Percentiles rank a stretch among this genome's conserved stretches.
Evolutionary conservation across 2,888 invertebrate genomes (phyloP).

Genomic region (Ormyrus labotus): DNA sequence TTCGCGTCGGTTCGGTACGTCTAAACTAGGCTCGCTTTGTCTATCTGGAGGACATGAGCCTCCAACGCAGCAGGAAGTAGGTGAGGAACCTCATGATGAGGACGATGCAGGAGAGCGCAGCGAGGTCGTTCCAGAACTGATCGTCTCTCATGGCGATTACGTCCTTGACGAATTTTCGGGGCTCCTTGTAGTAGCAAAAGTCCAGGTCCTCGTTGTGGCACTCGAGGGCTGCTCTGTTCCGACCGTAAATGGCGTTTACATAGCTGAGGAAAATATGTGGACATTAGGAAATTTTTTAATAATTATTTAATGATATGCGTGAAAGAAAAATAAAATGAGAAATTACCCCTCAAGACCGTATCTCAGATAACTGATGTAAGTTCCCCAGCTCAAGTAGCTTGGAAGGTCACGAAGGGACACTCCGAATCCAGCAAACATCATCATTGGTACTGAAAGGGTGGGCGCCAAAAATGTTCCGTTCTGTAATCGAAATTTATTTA

Average conservation of each 20-base stretch:
- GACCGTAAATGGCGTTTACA: constrained; percentile 90
- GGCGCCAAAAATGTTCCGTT: constrained; percentile 97
- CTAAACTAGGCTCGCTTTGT: too few relatives aligned
- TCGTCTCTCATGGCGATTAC: constrained; percentile 86
- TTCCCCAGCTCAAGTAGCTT: constrained; percentile 91
- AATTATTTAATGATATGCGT: background rate
- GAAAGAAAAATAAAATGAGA: background rate
- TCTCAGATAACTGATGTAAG: constrained; percentile 92
- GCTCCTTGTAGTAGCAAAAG: constrained; percentile 91
- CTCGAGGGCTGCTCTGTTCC: constrained; percentile 84
- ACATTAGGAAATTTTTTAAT: background rate
- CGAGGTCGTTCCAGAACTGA: constrained; percentile 89
- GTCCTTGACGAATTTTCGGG: constrained; percentile 87
- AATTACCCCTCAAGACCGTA: constrained; percentile 90
- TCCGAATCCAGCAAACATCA: constrained; percentile 98
- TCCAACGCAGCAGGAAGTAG: constrained; percentile 87
- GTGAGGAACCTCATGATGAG: constrained; percentile 82
- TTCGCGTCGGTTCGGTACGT: too few relatives aligned
- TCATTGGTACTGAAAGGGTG: constrained; percentile 92
- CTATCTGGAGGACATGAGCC: constrained; percentile 83
- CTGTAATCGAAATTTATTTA: constrained; percentile 76
- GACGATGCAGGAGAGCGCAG: constrained; percentile 83
- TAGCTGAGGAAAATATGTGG: constrained; percentile 70
- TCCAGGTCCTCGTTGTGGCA: constrained; percentile 80
- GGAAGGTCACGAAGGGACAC: constrained; percentile 93